phyloP scores from a whole-genome alignment of 2,113 vertebrate genomes.

The Verasper variegatus region DNA sequence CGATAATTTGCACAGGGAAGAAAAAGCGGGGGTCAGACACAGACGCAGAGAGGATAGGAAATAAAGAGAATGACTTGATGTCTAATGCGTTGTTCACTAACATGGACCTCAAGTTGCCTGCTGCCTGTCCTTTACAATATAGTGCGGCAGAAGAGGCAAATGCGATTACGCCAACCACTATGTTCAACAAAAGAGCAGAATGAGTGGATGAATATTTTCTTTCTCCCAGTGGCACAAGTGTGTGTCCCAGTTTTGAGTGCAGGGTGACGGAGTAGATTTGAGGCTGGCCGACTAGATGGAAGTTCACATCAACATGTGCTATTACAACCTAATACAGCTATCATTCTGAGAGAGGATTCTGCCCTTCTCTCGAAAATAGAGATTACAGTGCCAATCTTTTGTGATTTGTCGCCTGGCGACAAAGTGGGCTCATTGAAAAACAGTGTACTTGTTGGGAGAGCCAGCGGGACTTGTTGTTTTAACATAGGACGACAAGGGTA shows the following conservation, averaged over 20 bases:
- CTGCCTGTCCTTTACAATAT: constrained; percentile 44
- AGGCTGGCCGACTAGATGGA: constrained; percentile 33
- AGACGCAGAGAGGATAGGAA: constrained; percentile 43
- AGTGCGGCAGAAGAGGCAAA: constrained; percentile 32
- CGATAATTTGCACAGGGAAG: constrained; percentile 61
- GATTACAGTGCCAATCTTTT: constrained; percentile 42
- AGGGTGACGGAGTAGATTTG: constrained; percentile 34
- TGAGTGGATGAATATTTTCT: constrained; percentile 33
- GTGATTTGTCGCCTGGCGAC: constrained; percentile 47
- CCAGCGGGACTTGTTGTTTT: constrained; percentile 76
- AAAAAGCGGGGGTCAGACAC: constrained; percentile 42
- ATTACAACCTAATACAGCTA: constrained; percentile 48
- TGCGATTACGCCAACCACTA: constrained; percentile 41
- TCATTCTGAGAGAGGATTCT: constrained; percentile 56
- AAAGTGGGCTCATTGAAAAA: constrained; percentile 56
- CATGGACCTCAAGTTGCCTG: constrained; percentile 33
- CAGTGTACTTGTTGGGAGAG: constrained; percentile 62
- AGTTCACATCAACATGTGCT: constrained; percentile 34
- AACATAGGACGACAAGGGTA: constrained; percentile 71
- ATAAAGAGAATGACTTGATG: constrained; percentile 44
- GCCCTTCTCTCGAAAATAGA: constrained; percentile 46
- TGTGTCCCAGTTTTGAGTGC: constrained; percentile 56
- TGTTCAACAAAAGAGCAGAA: constrained; percentile 33
- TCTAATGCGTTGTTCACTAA: constrained; percentile 28
- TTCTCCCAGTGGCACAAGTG: constrained; percentile 48